Percentiles rank a stretch among this genome's conserved stretches.
Conservation (phyloP, 2,888 invertebrate genomes). For the Pycnomerus fuliginosus region DNA sequence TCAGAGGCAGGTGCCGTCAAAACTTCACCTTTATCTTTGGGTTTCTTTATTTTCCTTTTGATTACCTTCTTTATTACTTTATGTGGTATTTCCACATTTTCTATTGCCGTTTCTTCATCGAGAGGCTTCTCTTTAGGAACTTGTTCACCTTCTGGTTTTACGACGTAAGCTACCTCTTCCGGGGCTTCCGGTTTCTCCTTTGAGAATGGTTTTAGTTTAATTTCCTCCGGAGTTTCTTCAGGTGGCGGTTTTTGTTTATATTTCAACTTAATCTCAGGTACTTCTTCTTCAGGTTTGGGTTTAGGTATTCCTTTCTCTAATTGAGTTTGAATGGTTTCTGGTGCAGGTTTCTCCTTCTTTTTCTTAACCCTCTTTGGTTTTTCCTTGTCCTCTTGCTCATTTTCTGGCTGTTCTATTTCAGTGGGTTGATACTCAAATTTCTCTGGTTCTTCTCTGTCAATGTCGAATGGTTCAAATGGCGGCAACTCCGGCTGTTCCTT, state of each 20-base stretch:
- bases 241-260: conserved; percentile 45
- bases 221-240: conserved; percentile 41
- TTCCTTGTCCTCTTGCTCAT: conserved; percentile 43
- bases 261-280: conserved; percentile 50
- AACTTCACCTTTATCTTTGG: conserved; percentile 35
- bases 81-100: conserved; percentile 36
- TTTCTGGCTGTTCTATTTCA: conserved; percentile 36
- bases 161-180: conserved; percentile 4
- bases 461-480: conserved; percentile 36
- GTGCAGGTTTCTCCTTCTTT: conserved; percentile 29
- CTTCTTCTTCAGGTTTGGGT: conserved; percentile 42
- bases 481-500: conserved; percentile 27
- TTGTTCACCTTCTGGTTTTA: conserved; percentile 40
- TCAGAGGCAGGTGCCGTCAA: conserved; percentile 38
- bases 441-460: conserved; percentile 48
- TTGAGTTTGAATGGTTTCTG: conserved; percentile 34
- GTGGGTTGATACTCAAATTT: conserved; percentile 42
- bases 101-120: conserved; percentile 31
- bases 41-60: conserved; percentile 42
- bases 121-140: conserved; percentile 38
- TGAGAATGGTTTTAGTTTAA: conserved; percentile 46
- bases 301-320: conserved; percentile 42
- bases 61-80: conserved; percentile 44
- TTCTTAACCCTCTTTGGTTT: conserved; percentile 47
- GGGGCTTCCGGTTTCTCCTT: conserved; percentile 38